Evolutionary conservation across 2,113 vertebrate genomes (phyloP), one percentile per base, ranked within the genome.

Genomic region (Xiphophorus maculatus): DNA sequence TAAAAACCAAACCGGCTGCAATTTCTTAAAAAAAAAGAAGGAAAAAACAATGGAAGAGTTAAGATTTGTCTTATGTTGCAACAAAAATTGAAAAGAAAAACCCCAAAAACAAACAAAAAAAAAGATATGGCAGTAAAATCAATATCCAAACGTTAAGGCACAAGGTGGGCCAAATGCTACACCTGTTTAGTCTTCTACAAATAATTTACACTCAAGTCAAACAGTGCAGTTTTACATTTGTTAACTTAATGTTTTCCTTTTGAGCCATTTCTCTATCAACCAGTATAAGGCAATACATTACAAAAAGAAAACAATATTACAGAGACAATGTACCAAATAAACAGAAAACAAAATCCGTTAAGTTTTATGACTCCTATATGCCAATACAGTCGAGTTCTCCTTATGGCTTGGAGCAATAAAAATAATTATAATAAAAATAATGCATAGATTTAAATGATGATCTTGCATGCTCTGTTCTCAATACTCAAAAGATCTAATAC

Each of bases 171-270:
- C 89, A 93, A 94, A 96, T 85, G 92, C 94, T 96, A 97, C 95
- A 96, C 94, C 95, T 95, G 95, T 93, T 95, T 95, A 97, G 96
- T 98, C 95, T 97, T 96, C 95, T 98, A 96, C 95, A 93, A 98
- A 98, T 99, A 98, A 99, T 96, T 98, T 99, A 99, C 96, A 97
- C 95, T 96, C 80, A 82, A 77, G 80, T 97, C 93, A 96, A 97
- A 98, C 96, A 99, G 97, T 98, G 97, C 97, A 98, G 93, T 94
- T 97, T 96, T 94, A 97, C 95, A 96, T 96, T 95, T 96, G 96
- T 98, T 98, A 97, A 98, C 94, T 97, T 98, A 97, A 96, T 93
- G 96, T 96, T 95, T 71, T 95, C 95, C 95, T 96, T 95, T 73
- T 95, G 94, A 96, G 96, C 95, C 95, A 95, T 94, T 96, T 96